Base-by-base conservation (phyloP, 2,797 vertebrate genomes). In the Hydrolagus colliei region DNA sequence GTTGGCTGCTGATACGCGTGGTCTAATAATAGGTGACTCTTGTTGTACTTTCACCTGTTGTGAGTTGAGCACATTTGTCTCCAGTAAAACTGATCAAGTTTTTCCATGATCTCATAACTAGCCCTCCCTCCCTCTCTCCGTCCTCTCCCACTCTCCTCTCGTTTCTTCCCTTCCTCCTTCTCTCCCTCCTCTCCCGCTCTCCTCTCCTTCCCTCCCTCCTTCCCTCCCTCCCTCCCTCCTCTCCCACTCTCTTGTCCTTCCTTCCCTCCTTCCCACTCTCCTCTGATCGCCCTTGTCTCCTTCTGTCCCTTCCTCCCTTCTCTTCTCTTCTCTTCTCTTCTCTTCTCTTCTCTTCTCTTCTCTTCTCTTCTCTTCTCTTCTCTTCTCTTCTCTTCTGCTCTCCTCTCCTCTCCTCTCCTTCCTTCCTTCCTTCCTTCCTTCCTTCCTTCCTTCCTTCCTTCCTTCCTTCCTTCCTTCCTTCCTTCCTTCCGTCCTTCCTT, bases 161-260 rank as follows among this genome's bases (percentile, higher is more conserved):
- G 32, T 14, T 32, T 52, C 22, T 10, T 10, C 72, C 9, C 0
- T 0, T 27, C 3, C 10, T 13, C 4, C 9, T n/a, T 20, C 72
- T 1, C 5, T 86, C 62, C 4, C 9, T n/a, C 10, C 72, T 1
- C 5, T 86, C 62, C 4, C 86, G 87, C 27, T 88, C 87, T 72
- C 72, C 87, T 22, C 74, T 79, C 11, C 87, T 88, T 85, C 88
- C 88, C 35, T 86, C 88, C 13, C 87, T 88, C 67, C 35, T 71
- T 68, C 67, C 88, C 27, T 12, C 87, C 72, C 27, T 12, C 87
- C 72, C 5, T 7, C 71, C 7, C 0, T 7, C 2, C 16, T 27
- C 86, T 52, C 86, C 27, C 9, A 76, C 78, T 65, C 80, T 67
- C 14, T 16, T 65, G 61, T 80, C 75, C 4, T 35, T 16, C 2